Evolutionary conservation across 2,797 vertebrate genomes (phyloP), one percentile per base, ranked within the genome.

Genomic region (Lithobates sylvaticus): DNA sequence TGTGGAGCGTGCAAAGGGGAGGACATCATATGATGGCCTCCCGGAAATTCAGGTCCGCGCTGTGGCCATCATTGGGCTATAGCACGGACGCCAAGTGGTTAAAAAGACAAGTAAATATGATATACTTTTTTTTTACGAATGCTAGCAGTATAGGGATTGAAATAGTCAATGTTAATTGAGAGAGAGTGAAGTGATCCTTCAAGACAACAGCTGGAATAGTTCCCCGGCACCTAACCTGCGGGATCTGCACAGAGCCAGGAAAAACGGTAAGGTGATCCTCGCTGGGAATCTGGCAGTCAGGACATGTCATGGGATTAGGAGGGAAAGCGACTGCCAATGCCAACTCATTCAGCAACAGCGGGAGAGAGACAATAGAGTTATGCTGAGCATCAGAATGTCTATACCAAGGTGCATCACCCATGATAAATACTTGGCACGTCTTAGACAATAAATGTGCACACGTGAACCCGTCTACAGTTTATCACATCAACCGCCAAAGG

Each of bases 121-220:
- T 29, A 29, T 29, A 29, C 29, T 29, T 47, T 1, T 47, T 13
- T 4, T 15, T 47, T 47, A 47, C 2, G 1, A 13, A 47, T 12
- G 15, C 44, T 47, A 47, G 15, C 44, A 47, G 44, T 47, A 47
- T 15, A 47, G 9, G 1, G 8, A 10, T 39, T 39, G 10, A 39
- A 39, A 39, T 39, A 39, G 9, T 39, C 39, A 39, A 39, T 39
- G 39, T 10, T 39, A 6, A 39, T 39, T 9, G 39, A 10, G 39
- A 10, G 39, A 39, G 9, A 39, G 39, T 10, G 7, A 9, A 39
- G 8, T 9, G 23, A 76, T 34, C 21, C 73, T 54, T n/a, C 74
- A 84, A 26, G 74, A 10, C 26, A 72, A 72, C 83, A 78, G 83
- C 83, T 71, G 83, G 65, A 26, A 32, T 32, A 12, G 67, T 71